phyloP scores from a whole-genome alignment of 2,888 invertebrate species.

The Piscicola geometra region DNA sequence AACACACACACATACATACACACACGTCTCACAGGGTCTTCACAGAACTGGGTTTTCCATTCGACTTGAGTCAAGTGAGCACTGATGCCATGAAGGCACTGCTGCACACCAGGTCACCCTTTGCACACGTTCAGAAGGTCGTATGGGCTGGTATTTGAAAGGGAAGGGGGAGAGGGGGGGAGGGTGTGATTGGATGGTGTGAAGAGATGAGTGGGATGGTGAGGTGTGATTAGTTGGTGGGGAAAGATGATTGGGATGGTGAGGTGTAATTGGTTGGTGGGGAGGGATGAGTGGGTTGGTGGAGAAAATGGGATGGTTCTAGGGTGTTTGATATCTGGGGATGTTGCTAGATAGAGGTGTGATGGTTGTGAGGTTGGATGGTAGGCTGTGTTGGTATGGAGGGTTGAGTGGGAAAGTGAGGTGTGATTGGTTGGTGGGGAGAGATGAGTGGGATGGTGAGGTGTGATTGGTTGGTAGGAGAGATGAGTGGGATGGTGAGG shows the following conservation, averaged over 20 bases:
- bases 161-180: not conserved
- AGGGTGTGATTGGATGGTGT: not conserved
- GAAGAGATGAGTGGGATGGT: too few species aligned
- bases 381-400: too few species aligned
- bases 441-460: conserved; percentile 47
- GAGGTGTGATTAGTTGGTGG: too few species aligned
- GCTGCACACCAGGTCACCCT: conserved; percentile 50
- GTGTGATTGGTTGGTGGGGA: too few species aligned
- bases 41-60: conserved; percentile 32
- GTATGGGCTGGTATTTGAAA: not conserved
- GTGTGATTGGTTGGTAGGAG: too few species aligned
- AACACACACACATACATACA: too few species aligned
- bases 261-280: not conserved
- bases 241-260: too few species aligned
- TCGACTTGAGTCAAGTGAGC: conserved; percentile 42
- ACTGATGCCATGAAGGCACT: conserved; percentile 41
- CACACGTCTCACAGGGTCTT: conserved; percentile 36
- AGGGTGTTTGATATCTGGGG: not conserved
- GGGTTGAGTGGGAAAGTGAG: too few species aligned
- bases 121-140: conserved; percentile 53
- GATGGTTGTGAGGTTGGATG: too few species aligned
- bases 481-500: not conserved
- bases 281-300: not conserved
- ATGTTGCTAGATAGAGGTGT: too few species aligned
- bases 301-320: not conserved